Percentiles rank a stretch among this genome's conserved stretches.
These are phyloP conservation scores for Emydocephalus ijimae DNA, from an alignment of 2,113 vertebrate species.

Conservation along the genomic window DNA sequence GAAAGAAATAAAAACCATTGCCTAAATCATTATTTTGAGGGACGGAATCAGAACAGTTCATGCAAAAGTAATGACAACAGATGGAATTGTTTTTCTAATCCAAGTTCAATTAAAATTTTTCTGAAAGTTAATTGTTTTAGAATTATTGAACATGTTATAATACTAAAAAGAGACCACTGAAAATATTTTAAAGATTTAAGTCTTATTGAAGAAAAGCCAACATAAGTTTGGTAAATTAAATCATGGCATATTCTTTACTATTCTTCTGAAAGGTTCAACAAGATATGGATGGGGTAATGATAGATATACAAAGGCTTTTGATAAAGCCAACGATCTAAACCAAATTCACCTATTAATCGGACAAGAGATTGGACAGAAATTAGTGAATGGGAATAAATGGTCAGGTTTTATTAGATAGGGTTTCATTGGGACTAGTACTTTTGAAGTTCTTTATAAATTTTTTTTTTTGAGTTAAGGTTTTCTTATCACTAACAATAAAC, in stretches of 20 bases:
- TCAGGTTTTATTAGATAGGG: neutral
- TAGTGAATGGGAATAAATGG: neutral
- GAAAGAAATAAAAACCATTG: neutral
- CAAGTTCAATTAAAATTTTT: neutral
- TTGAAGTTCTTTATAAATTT: neutral
- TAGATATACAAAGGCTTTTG: neutral
- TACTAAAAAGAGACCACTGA: neutral
- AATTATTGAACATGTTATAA: neutral
- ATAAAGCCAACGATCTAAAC: neutral
- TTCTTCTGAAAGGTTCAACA: neutral
- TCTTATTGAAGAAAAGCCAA: neutral
- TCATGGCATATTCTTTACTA: neutral
- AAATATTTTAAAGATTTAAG: neutral
- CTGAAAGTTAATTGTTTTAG: neutral
- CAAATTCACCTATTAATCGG: neutral
- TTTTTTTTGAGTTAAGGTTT: neutral
- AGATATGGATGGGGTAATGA: neutral
- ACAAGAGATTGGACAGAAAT: neutral
- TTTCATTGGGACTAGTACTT: no score
- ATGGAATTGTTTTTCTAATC: neutral
- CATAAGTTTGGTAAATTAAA: neutral
- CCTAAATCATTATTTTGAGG: neutral
- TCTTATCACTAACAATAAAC: neutral
- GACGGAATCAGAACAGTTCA: neutral
- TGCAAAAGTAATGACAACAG: neutral